Percentiles rank a stretch among this genome's conserved stretches.
phyloP scores from a whole-genome alignment of 2,888 invertebrate species.

The Macrosoma leucophasiata region DNA sequence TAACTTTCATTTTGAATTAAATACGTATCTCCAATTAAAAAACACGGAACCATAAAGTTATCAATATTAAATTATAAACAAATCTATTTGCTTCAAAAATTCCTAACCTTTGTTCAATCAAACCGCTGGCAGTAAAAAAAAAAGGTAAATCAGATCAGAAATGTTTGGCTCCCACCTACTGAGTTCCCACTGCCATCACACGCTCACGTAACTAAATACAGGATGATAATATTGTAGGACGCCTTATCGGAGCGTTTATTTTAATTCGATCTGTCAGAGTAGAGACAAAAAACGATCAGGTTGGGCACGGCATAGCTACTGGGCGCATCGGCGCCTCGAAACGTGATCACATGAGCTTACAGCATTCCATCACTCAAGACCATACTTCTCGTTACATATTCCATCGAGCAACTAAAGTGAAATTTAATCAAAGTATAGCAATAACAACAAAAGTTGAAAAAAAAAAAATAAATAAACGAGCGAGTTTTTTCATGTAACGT shows the following conservation, averaged over 20 bases:
- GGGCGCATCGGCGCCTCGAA: constrained; percentile 41
- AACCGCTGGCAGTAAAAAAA: constrained; percentile 33
- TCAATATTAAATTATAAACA: too few relatives aligned
- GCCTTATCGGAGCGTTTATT: constrained; percentile 73
- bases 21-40: too few relatives aligned
- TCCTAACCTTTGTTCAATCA: constrained; percentile 23
- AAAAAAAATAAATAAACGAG: too few relatives aligned
- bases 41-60: too few relatives aligned
- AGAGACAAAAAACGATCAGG: constrained; percentile 58
- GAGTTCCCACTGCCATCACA: constrained; percentile 66
- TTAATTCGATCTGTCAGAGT: constrained; percentile 75
- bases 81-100: too few relatives aligned
- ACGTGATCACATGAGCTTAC: constrained; percentile 35
- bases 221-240: constrained; percentile 67
- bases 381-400: too few relatives aligned
- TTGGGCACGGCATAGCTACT: constrained; percentile 58
- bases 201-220: constrained; percentile 71
- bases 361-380: constrained; percentile 32
- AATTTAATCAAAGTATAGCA: too few relatives aligned
- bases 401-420: too few relatives aligned
- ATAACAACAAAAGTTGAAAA: too few relatives aligned
- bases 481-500: too few relatives aligned
- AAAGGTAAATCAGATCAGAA: constrained; percentile 34
- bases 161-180: constrained; percentile 56
- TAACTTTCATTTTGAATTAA: too few relatives aligned